Conservation (phyloP, 2,797 vertebrate species). For the Columba guinea region DNA sequence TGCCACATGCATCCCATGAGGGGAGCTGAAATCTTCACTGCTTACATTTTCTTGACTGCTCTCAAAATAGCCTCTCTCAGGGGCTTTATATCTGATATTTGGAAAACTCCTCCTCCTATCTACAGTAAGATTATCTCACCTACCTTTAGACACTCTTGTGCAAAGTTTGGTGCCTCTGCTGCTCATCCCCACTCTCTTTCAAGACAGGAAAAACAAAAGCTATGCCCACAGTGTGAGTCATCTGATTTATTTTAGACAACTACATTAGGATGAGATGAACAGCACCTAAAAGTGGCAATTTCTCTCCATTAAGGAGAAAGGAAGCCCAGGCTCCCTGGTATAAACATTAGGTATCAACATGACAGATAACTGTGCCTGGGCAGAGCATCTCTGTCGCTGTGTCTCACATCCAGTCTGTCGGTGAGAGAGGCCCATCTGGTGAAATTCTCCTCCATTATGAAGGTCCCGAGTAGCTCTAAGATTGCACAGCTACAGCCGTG, state of each 20-base stretch:
- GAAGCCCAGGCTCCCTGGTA: neutral
- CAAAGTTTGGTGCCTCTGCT: rapidly evolving
- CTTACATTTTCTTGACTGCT: neutral
- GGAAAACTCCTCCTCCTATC: neutral
- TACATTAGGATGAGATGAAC: neutral
- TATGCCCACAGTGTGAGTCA: neutral
- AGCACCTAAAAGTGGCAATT: neutral
- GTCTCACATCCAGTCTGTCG: rapidly evolving
- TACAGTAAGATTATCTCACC: neutral
- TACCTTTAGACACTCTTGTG: neutral
- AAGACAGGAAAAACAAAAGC: neutral
- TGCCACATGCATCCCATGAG: rapidly evolving
- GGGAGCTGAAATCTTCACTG: neutral
- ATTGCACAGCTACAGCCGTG: neutral
- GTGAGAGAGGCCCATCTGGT: neutral
- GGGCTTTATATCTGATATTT: neutral
- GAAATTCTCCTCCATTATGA: neutral
- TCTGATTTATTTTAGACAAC: neutral
- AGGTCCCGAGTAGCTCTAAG: neutral
- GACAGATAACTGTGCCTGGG: neutral
- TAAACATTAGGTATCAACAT: neutral
- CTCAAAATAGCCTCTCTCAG: neutral
- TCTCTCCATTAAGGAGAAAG: neutral
- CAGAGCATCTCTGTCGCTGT: neutral
- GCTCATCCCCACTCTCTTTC: neutral